Evolutionary conservation across 1,140 invertebrate species (phyloP), one percentile per base, ranked within the genome.

Genomic region (Hormaphis cornu): DNA sequence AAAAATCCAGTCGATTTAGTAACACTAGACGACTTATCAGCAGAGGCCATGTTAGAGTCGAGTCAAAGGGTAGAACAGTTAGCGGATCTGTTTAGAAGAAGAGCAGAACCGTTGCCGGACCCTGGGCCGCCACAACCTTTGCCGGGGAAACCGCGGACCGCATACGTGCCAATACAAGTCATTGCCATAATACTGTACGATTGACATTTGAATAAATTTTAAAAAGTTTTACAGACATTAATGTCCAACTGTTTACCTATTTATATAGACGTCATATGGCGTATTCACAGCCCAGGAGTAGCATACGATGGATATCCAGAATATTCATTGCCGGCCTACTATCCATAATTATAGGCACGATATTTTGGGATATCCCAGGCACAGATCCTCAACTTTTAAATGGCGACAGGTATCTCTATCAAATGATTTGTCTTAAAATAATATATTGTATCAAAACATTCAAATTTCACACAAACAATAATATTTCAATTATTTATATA

Each of bases 31-130:
- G 91, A 94, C 76, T 78, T 96, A 52, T 95, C 92, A 7, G 86
- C 91, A 1, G 93, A 95, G 76, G 93, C 94, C 16, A 90, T 95
- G 86, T 76, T 95, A 54, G 94, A 97, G 78, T 96, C 93, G 1
- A 93, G 91, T 14, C 91, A 93, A 71, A 83, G 94, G 71, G 93
- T 97, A 54, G 90, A 94, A 76, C 89, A 91, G 61, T 77, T 97
- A 42, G 90, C 91, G 2, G 90, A 93, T 73, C 82, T 93, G 56
- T 92, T 89, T 72, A 81, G 84, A 72, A 78, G 83, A 48, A 81
- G 86, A 58, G 83, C 85, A 70, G 82, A 86, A 71, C 78, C 80
- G 3, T 76, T 91, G 10, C 84, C 84, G 20, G 88, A 91, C 74
- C 88, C 89, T 12, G 88, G 88, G 2, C 87, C 89, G 28, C 88